Evolutionary conservation across 2,888 invertebrate species (phyloP).

Genomic region (Drosophila antonietae): DNA sequence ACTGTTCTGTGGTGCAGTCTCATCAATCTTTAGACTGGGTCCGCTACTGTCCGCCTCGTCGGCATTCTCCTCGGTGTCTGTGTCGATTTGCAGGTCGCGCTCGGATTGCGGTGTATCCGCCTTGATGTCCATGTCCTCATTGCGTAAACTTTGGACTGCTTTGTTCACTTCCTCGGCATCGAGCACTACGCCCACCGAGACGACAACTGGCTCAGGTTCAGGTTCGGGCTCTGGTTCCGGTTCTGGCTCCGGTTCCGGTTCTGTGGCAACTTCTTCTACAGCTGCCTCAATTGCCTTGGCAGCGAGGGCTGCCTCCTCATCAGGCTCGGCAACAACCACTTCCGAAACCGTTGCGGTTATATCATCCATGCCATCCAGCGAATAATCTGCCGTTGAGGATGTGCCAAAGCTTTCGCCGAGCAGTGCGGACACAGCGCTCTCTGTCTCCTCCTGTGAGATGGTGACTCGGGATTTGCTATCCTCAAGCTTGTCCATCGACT

Average conservation of each 20-base stretch:
- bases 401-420: slow-evolving; percentile 94
- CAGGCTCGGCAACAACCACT: slow-evolving; percentile 77
- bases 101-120: slow-evolving; percentile 94
- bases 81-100: slow-evolving; percentile 93
- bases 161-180: slow-evolving; percentile 92
- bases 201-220: slow-evolving; percentile 85
- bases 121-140: slow-evolving; percentile 90
- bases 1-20: slow-evolving; percentile 49
- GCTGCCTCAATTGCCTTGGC: slow-evolving; percentile 80
- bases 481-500: slow-evolving; percentile 86
- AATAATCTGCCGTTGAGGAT: slow-evolving; percentile 86
- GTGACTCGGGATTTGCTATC: slow-evolving; percentile 90
- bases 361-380: slow-evolving; percentile 80
- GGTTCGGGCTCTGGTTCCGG: slow-evolving; percentile 85
- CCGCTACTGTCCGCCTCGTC: slow-evolving; percentile 86
- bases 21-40: slow-evolving; percentile 81
- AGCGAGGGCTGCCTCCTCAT: slow-evolving; percentile 84
- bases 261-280: slow-evolving; percentile 79
- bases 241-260: slow-evolving; percentile 82
- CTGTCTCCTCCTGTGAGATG: slow-evolving; percentile 96
- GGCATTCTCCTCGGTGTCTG: slow-evolving; percentile 92
- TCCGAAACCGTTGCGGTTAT: slow-evolving; percentile 81
- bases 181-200: slow-evolving; percentile 86
- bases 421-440: slow-evolving; percentile 95
- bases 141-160: slow-evolving; percentile 92